These are phyloP conservation scores for Falco naumanni DNA, from an alignment of 2,797 vertebrate genomes.

Conservation along the genomic window DNA sequence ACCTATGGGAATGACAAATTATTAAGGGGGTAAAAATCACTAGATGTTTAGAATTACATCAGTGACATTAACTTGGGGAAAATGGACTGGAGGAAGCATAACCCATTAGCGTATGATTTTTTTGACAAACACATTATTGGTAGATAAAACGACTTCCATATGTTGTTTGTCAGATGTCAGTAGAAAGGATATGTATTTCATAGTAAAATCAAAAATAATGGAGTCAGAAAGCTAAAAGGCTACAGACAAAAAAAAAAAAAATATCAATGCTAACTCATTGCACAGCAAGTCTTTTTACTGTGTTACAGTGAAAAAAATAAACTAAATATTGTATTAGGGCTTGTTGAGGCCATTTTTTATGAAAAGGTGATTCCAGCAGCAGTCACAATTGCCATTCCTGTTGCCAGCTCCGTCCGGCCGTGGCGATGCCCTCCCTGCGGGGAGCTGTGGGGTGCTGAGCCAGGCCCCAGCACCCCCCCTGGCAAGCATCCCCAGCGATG, in stretches of 20 bases:
- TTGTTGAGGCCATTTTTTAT: not conserved
- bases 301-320: slow-evolving; percentile 74
- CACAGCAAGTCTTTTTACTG: slow-evolving; percentile 42
- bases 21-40: slow-evolving; percentile 31
- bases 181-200: slow-evolving; percentile 86
- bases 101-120: slow-evolving; percentile 84
- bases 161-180: slow-evolving; percentile 91
- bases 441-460: not conserved
- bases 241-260: slow-evolving; percentile 69
- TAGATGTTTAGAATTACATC: slow-evolving; percentile 72
- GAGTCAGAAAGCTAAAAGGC: slow-evolving; percentile 83
- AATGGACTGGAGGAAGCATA: slow-evolving; percentile 71
- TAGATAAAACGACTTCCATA: slow-evolving; percentile 89
- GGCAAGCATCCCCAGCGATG: too few relatives aligned
- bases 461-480: too few relatives aligned
- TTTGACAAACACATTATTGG: slow-evolving; percentile 89
- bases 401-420: not conserved
- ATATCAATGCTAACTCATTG: slow-evolving; percentile 83
- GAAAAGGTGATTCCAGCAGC: not conserved
- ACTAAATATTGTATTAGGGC: slow-evolving; percentile 74
- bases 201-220: slow-evolving; percentile 90
- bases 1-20: slow-evolving; percentile 54
- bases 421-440: not conserved
- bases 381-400: not conserved
- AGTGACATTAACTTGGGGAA: slow-evolving; percentile 76